phyloP scores from a whole-genome alignment of 37 sponge, comb jelly and placozoan genomes.

The Spongilla lacustris region DNA sequence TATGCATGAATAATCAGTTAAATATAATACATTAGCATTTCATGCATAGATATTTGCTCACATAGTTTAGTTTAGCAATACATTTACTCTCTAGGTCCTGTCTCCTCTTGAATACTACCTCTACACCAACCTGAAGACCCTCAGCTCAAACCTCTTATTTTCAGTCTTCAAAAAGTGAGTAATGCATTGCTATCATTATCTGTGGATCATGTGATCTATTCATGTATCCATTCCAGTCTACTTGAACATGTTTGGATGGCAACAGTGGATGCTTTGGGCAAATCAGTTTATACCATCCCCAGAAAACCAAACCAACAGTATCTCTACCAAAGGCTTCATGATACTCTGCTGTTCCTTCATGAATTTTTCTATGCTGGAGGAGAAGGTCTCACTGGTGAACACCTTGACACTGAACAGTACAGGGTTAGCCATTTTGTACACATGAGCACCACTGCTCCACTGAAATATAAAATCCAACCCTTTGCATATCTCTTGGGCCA shows the following conservation, averaged over 20 bases:
- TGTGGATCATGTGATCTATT: neutral
- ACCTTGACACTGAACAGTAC: slow-evolving; percentile 32
- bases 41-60: neutral
- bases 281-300: neutral
- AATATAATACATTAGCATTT: too few relatives aligned
- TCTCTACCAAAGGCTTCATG: slow-evolving; percentile 15
- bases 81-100: slow-evolving; percentile 10
- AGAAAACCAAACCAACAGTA: slow-evolving; percentile 13
- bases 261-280: neutral
- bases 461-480: too few relatives aligned
- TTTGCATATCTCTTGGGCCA: too few relatives aligned
- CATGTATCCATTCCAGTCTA: slow-evolving; percentile 15
- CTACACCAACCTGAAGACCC: slow-evolving; percentile 31
- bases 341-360: neutral
- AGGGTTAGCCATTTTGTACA: neutral
- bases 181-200: too few relatives aligned
- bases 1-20: too few relatives aligned
- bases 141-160: slow-evolving; percentile 21
- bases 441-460: neutral
- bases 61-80: neutral
- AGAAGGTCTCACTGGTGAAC: slow-evolving; percentile 26
- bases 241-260: slow-evolving; percentile 36
- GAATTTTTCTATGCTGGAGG: slow-evolving; percentile 61
- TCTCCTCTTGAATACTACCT: slow-evolving; percentile 43
- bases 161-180: slow-evolving; percentile 43